Percentiles rank a stretch among this genome's conserved stretches.
Evolutionary conservation across 2,113 vertebrate genomes (phyloP).

Genomic region (Heterocephalus glaber): DNA sequence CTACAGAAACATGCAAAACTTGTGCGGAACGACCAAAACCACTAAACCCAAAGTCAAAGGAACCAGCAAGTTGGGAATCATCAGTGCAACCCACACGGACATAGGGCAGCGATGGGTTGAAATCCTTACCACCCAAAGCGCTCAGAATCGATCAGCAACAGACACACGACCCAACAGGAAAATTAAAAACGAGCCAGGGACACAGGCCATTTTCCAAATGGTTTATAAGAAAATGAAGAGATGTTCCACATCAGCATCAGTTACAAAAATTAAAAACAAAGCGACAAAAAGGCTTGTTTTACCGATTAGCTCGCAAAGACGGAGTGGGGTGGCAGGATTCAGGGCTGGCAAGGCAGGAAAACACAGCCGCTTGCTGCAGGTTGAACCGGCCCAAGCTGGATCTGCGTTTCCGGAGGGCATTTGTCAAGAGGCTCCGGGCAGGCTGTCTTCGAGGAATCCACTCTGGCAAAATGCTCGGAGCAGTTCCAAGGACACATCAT

Average conservation of each 20-base stretch:
- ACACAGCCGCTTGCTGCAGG: rapidly evolving
- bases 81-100: rapidly evolving
- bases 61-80: not conserved
- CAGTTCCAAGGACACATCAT: not conserved
- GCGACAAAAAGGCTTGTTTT: not conserved
- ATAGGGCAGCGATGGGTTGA: rapidly evolving
- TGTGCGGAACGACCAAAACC: not conserved
- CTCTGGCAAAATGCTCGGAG: not conserved
- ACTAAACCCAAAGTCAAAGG: not conserved
- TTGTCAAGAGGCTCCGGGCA: not conserved
- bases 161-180: not conserved
- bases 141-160: not conserved
- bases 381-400: rapidly evolving
- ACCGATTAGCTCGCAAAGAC: not conserved
- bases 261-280: not conserved
- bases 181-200: not conserved
- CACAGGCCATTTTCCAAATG: not conserved
- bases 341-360: not conserved
- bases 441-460: not conserved
- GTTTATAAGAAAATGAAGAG: not conserved
- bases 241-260: not conserved
- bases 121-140: rapidly evolving
- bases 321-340: rapidly evolving
- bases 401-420: not conserved
- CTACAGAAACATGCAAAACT: not conserved